Evolutionary conservation across 1,140 invertebrate species (phyloP).

Genomic region (Drosophila yakuba): DNA sequence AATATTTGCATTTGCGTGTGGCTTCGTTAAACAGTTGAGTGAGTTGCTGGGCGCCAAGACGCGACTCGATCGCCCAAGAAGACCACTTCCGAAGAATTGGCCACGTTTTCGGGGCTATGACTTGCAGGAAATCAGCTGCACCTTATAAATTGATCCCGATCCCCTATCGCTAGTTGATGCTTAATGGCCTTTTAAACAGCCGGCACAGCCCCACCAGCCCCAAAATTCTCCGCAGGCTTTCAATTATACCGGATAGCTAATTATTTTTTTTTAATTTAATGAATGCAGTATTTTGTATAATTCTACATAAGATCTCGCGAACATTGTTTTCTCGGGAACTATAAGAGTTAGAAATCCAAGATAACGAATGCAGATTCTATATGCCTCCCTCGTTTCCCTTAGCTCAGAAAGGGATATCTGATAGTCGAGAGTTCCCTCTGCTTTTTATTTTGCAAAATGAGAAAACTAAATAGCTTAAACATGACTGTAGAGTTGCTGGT

Average conservation of each 20-base stretch:
- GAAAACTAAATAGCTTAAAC: no score
- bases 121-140: neutral
- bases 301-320: no score
- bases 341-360: no score
- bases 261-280: conserved; percentile 4
- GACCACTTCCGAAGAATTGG: conserved; percentile 10
- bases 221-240: conserved; percentile 27
- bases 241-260: conserved; percentile 8
- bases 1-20: conserved; percentile 82
- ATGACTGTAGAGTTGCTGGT: no score
- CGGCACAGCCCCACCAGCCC: conserved; percentile 29
- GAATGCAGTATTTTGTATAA: no score
- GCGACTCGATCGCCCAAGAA: conserved; percentile 32
- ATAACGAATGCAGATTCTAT: no score
- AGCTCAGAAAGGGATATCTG: no score
- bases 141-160: neutral
- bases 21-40: conserved; percentile 81
- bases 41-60: conserved; percentile 69
- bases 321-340: no score
- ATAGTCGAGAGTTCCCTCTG: no score
- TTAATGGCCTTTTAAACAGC: conserved; percentile 73
- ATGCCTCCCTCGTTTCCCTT: no score
- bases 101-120: conserved; percentile 14
- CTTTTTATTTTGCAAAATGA: no score
- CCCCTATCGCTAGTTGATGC: neutral